Base-by-base conservation (phyloP, 2,113 vertebrate species). In the Cochlearius cochlearius region DNA sequence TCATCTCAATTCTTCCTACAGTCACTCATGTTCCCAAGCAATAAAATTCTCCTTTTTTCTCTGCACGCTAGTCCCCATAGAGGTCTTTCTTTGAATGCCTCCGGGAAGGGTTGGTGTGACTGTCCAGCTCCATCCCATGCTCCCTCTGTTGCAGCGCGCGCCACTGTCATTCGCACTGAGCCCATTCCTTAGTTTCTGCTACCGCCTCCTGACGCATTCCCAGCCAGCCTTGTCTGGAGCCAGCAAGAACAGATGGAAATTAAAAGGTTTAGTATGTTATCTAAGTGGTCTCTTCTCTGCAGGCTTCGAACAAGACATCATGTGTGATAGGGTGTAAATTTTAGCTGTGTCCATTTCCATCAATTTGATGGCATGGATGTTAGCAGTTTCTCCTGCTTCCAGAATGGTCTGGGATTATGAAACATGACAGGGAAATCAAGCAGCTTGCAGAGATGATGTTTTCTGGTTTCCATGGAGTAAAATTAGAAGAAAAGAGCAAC, bases 401-500 rank as follows among this genome's bases (percentile, higher is more conserved):
- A 76, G 32, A 66, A 87, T 56, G 62, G 45, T 69, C 87, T 64
- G 52, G 58, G 20, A 17, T 83, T 75, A 73, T 86, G 66, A 87
- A 97, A 94, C 60, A 60, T 56, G 73, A 72, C 22, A 12, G 60
- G 53, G 15, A 95, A 91, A 87, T 58, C 39, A 79, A 79, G 68
- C 68, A 92, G 22, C 81, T 91, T 96, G 74, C 41, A 72, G 47
- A 43, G 45, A 60, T 68, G 53, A 39, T 88, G 19, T 78, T 95
- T 92, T 62, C 78, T 93, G 58, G 92, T 95, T 95, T 92, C 87
- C 68, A 73, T 84, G 77, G 83, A 90, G 79, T 80, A 93, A 92
- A 95, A 94, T 92, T 27, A 92, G 86, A 92, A 84, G 74, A 93
- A 96, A 95, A 93, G 94, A 94, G 76, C 84, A 96, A 91, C 25